Conservation (phyloP, 2,888 invertebrate genomes). For the Agrotis segetum region DNA sequence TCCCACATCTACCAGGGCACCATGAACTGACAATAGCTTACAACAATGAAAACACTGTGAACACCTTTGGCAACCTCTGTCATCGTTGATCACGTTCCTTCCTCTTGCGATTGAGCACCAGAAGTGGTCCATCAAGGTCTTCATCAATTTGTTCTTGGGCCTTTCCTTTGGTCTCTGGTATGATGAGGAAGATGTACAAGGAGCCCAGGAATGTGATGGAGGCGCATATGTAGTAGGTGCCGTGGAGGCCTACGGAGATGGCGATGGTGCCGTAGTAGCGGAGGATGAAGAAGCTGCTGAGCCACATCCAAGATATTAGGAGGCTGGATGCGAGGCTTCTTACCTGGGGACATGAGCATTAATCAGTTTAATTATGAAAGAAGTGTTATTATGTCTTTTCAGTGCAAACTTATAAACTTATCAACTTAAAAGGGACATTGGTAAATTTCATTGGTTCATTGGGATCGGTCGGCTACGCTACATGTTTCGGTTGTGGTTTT, state of each 20-base stretch:
- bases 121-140: conserved; percentile 78
- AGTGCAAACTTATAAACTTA: too few relatives aligned
- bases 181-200: conserved; percentile 76
- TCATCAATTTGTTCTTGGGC: conserved; percentile 82
- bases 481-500: too few relatives aligned
- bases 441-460: too few relatives aligned
- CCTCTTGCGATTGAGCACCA: conserved; percentile 66
- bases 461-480: too few relatives aligned
- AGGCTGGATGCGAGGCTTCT: conserved; percentile 86
- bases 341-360: conserved; percentile 75
- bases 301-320: conserved; percentile 88
- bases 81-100: conserved; percentile 78
- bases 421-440: too few relatives aligned
- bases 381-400: too few relatives aligned
- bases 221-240: conserved; percentile 85
- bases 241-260: conserved; percentile 81
- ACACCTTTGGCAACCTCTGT: conserved; percentile 71
- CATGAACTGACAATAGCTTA: conserved; percentile 47
- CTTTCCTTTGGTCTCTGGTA: conserved; percentile 85
- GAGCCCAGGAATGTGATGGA: conserved; percentile 82
- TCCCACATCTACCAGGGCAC: conserved; percentile 42
- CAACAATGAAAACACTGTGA: conserved; percentile 62
- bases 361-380: too few relatives aligned
- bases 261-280: conserved; percentile 85
- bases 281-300: conserved; percentile 84